phyloP scores from a whole-genome alignment of 2,797 vertebrate species.

The Oreochromis mossambicus region DNA sequence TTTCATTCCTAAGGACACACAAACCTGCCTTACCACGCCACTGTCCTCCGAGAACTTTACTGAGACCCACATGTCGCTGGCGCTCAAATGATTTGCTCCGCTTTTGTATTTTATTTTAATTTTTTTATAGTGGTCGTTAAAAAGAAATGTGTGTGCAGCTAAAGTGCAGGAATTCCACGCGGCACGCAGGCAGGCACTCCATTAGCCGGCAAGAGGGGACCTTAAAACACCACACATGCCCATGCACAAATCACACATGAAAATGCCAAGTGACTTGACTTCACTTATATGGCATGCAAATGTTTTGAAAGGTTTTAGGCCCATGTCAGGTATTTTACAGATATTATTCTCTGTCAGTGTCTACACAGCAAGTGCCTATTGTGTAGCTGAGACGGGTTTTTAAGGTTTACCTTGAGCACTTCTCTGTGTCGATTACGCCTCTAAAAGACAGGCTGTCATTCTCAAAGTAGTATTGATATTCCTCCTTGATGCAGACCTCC shows the following conservation, averaged over 20 bases:
- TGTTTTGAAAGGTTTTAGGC: slow-evolving; percentile 44
- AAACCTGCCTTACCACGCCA: slow-evolving; percentile 29
- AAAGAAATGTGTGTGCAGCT: slow-evolving; percentile 60
- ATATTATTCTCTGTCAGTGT: neutral
- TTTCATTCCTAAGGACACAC: slow-evolving; percentile 1
- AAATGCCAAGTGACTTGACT: slow-evolving; percentile 47
- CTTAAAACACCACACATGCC: slow-evolving; percentile 50
- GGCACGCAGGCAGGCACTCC: slow-evolving; percentile 63
- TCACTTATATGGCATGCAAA: slow-evolving; percentile 63
- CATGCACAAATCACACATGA: slow-evolving; percentile 7
- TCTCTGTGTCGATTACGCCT: slow-evolving; percentile 85
- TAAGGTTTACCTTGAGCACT: slow-evolving; percentile 87
- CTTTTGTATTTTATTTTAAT: slow-evolving; percentile 12
- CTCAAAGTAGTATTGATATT: slow-evolving; percentile 93
- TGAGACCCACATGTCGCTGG: slow-evolving; percentile 48
- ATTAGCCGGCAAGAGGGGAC: slow-evolving; percentile 67
- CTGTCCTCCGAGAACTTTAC: slow-evolving; percentile 28
- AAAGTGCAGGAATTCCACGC: slow-evolving; percentile 56
- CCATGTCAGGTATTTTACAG: slow-evolving; percentile 26
- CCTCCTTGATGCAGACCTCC: slow-evolving; percentile 93
- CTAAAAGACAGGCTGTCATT: slow-evolving; percentile 78
- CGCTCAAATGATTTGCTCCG: slow-evolving; percentile 60
- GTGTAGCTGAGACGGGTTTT: neutral
- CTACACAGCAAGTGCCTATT: neutral
- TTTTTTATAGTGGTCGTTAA: slow-evolving; percentile 70